Evolutionary conservation across 2,113 vertebrate genomes (phyloP), one percentile per base, ranked within the genome.

Genomic region (Athene noctua): DNA sequence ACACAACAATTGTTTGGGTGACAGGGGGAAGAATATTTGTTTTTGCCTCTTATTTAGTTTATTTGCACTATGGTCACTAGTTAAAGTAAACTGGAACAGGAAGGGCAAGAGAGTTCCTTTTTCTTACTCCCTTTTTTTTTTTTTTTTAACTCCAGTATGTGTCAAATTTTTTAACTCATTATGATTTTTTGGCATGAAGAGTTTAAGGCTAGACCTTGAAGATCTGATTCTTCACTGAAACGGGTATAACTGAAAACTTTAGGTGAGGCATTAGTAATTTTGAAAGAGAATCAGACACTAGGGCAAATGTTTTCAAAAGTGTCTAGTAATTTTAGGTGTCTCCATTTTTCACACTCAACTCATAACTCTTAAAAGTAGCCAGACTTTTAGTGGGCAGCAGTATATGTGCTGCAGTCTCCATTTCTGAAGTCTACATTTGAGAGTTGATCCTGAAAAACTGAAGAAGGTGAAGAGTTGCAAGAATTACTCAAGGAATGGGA

Each of bases 41-140:
- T 92, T 97, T 94, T 96, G n/a, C 58, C 27, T 5, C 75, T 89
- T 88, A 63, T 81, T 93, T 95, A 57, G 92, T 94, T 96, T 94
- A 94, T 96, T 96, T 96, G 52, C 61, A 67, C 46, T 87, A 20
- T 75, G 36, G 40, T 97, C 61, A 46, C 77, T 26, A n/a, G 57
- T 68, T 96, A 91, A 96, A 95, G 72, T 86, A 96, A 96, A 93
- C 57, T 86, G 63, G 78, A 92, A 68, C 77, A 95, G 73, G 70
- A 95, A 94, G 42, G 62, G 32, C 30, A 71, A 46, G 34, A 32
- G 62, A 61, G 29, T 57, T 96, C 40, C 51, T 75, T 38, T 51
- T 94, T 74, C 46, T 65, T 94, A 52, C 8, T 86, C 11, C 2
- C 40, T 16, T 18, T 46, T 46, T 46, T 44, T 44, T 44, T 47